Percentiles rank a stretch among this genome's conserved stretches.
These are phyloP conservation scores for Todiramphus chloris DNA, from an alignment of 2,113 vertebrate species.

Conservation along the genomic window DNA sequence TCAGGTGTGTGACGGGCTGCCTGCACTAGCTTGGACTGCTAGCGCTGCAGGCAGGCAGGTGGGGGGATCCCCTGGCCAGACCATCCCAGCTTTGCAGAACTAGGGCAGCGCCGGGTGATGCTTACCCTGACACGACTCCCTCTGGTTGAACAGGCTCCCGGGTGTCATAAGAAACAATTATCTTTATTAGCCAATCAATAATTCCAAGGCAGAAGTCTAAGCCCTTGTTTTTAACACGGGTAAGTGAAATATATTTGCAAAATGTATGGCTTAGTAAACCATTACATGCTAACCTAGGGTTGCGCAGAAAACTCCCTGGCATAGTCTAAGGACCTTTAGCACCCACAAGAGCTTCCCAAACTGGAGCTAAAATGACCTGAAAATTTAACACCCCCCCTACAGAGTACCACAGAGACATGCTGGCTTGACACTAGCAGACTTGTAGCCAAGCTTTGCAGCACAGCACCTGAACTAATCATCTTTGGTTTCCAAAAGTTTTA, in stretches of 20 bases:
- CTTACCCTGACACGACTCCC: background rate
- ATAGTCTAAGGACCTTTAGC: background rate
- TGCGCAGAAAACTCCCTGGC: background rate
- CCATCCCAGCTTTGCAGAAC: fast-evolving
- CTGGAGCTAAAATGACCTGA: background rate
- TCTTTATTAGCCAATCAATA: conserved; percentile 2
- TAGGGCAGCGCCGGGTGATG: background rate
- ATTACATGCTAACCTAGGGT: background rate
- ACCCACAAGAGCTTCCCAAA: background rate
- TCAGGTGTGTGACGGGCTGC: fast-evolving
- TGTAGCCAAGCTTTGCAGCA: background rate
- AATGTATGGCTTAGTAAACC: background rate
- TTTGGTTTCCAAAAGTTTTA: background rate
- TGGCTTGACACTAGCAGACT: background rate
- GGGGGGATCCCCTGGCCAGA: fast-evolving
- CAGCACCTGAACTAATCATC: background rate
- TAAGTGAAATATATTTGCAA: background rate
- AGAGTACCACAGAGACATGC: background rate
- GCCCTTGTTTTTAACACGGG: background rate
- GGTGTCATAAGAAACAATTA: background rate
- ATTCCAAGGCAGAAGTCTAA: background rate
- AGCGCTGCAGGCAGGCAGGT: background rate
- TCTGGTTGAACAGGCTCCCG: background rate
- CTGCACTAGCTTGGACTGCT: fast-evolving
- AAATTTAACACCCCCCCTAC: background rate